Evolutionary conservation across 2,797 vertebrate genomes (phyloP), one percentile per base, ranked within the genome.

Genomic region (Lycodopsis pacificus): DNA sequence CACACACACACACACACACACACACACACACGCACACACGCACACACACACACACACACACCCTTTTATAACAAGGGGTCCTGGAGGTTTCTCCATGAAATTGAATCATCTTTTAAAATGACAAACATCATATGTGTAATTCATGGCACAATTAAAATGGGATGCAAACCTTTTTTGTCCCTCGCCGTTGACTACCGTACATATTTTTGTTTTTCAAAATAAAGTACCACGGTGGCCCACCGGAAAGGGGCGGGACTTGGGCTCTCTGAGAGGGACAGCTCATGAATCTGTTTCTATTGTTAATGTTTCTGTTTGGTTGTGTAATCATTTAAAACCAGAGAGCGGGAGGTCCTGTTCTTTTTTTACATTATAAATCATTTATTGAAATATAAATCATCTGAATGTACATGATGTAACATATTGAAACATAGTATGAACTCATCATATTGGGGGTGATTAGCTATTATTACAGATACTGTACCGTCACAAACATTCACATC

Each of bases 361-460:
- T n/a, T 84, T 79, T 65, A 93, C 89, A 85, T 93, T 95, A 96
- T 96, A 96, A 96, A 96, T 94, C 96, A 96, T 96, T 98, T 98
- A 98, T 98, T 99, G 97, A 97, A 98, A 98, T 98, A 98, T 97
- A 98, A 94, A 96, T 97, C 96, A 96, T 98, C 96, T 98, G 95
- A 95, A 97, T 98, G 96, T 97, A 97, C 97, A 98, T 88, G 86
- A 89, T 88, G 92, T 92, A 95, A 94, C 92, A 88, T 93, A 95
- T 83, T 88, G 89, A 89, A 87, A 92, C 88, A 88, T 79, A 80
- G 85, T 87, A 94, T 91, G 94, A 86, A 91, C 89, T 92, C 87
- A 88, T 83, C 83, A 87, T 94, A 94, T 79, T 93, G 90, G 86
- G 85, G 87, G 88, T 87, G 91, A 92, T 88, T 94, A 93, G 71